A percentile compares a stretch with the other conserved stretches of the same genome.
These are phyloP conservation scores for Macrocentrus cingulum DNA, from an alignment of 1,140 invertebrate genomes.

Conservation along the genomic window DNA sequence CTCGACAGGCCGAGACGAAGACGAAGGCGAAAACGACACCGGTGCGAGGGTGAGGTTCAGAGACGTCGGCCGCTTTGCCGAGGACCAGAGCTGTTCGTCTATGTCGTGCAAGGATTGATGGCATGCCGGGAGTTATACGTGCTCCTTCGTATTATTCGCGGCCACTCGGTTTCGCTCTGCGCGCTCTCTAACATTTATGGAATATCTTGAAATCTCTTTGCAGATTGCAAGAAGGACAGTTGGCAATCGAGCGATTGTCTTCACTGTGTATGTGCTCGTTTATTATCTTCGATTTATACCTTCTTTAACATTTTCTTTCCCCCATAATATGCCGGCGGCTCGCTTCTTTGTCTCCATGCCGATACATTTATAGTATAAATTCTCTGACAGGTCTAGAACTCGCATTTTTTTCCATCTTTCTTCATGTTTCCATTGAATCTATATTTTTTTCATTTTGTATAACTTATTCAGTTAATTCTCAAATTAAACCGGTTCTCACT, in stretches of 20 bases:
- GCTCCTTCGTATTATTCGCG: constrained; percentile 26
- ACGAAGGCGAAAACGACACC: constrained; percentile 16
- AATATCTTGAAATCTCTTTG: constrained; percentile 50
- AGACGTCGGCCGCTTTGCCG: constrained; percentile 49
- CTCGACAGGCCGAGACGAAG: constrained; percentile 19
- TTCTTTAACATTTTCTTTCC: neutral
- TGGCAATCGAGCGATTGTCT: constrained; percentile 29
- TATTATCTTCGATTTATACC: constrained; percentile 16
- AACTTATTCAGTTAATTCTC: too few species aligned
- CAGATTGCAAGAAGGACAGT: constrained; percentile 10
- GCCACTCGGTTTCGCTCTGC: constrained; percentile 24
- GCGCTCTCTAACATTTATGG: constrained; percentile 49
- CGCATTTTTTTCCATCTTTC: too few species aligned
- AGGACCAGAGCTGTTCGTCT: constrained; percentile 49
- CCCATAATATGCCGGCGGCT: neutral
- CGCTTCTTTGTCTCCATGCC: neutral
- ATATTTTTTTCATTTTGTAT: too few species aligned
- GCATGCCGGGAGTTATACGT: constrained; percentile 34
- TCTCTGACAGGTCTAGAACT: too few species aligned
- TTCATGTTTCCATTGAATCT: too few species aligned
- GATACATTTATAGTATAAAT: too few species aligned
- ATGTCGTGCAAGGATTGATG: constrained; percentile 48
- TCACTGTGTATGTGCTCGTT: constrained; percentile 11
- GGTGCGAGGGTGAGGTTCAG: constrained; percentile 31
- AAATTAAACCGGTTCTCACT: too few species aligned